Percentiles rank a stretch among this genome's conserved stretches.
phyloP scores from a whole-genome alignment of 1,140 invertebrate genomes.

The Dendrolimus kikuchii region DNA sequence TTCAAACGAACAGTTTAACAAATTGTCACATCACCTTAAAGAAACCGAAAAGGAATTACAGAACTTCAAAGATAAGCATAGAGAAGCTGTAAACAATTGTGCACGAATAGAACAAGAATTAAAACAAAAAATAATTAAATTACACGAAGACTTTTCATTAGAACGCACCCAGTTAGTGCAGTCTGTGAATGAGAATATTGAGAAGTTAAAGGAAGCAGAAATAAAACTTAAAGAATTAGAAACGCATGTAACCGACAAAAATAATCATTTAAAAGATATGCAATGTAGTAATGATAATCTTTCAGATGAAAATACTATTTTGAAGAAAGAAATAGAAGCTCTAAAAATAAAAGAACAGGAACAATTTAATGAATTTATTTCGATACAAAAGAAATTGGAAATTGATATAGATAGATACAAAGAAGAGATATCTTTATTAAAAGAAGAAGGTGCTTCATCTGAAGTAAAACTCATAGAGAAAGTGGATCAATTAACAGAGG shows the following conservation, averaged over 20 bases:
- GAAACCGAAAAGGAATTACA: constrained; percentile 65
- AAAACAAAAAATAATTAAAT: constrained; percentile 63
- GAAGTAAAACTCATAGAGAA: constrained; percentile 68
- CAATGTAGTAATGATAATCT: constrained; percentile 47
- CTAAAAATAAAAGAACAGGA: constrained; percentile 60
- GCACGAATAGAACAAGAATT: constrained; percentile 62
- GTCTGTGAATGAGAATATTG: constrained; percentile 41
- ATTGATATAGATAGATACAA: constrained; percentile 56
- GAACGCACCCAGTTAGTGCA: constrained; percentile 46
- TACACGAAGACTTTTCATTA: constrained; percentile 54
- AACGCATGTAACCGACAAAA: constrained; percentile 25
- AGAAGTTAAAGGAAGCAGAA: constrained; percentile 46
- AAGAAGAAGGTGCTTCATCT: constrained; percentile 59
- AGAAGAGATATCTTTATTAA: constrained; percentile 53
- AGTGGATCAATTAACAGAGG: constrained; percentile 63
- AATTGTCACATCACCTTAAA: constrained; percentile 59
- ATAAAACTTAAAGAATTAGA: constrained; percentile 51
- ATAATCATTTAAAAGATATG: constrained; percentile 36
- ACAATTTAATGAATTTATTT: constrained; percentile 44
- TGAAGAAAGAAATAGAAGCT: constrained; percentile 58
- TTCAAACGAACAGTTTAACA: constrained; percentile 67
- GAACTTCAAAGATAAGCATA: constrained; percentile 58
- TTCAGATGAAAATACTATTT: constrained; percentile 54
- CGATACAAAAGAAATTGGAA: constrained; percentile 51
- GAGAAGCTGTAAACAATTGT: constrained; percentile 55